Conservation (phyloP, 1,140 invertebrate genomes). For the Drosophila ercepeae region DNA sequence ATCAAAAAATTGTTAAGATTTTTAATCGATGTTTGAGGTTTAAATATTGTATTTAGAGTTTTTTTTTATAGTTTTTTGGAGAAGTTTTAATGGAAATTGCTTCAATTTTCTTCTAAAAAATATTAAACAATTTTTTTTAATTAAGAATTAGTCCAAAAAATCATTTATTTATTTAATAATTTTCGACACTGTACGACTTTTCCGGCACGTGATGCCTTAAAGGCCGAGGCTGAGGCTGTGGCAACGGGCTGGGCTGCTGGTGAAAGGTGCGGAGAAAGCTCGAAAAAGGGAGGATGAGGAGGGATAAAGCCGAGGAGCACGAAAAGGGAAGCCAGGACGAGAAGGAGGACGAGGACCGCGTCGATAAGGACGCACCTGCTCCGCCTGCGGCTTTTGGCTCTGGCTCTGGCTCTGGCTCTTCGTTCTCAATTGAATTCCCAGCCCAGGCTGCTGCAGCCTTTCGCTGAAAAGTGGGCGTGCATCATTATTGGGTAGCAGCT, state of each 20-base stretch:
- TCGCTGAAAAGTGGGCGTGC: background rate
- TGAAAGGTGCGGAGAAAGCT: background rate
- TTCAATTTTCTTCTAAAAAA: background rate
- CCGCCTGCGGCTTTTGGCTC: constrained; percentile 40
- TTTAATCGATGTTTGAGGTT: no score
- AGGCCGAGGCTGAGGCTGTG: constrained; percentile 1
- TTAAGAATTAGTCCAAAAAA: background rate
- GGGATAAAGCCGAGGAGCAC: no score
- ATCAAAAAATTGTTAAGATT: no score
- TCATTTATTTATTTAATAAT: background rate
- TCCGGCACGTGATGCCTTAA: constrained; percentile 39
- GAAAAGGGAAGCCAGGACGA: no score
- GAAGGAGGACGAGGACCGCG: background rate
- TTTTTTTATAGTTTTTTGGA: background rate
- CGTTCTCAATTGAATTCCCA: constrained; percentile 67
- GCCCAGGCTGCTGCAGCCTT: background rate
- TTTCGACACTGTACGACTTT: constrained; percentile 15
- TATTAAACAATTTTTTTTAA: no score
- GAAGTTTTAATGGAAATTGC: no score
- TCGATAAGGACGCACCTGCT: constrained; percentile 66
- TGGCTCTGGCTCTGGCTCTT: constrained; percentile 15
- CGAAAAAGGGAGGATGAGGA: background rate
- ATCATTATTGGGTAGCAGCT: constrained; percentile 53
- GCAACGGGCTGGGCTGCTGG: no score
- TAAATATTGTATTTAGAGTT: no score